Evolutionary conservation across 2,888 invertebrate genomes (phyloP).

Genomic region (Formica aserva): DNA sequence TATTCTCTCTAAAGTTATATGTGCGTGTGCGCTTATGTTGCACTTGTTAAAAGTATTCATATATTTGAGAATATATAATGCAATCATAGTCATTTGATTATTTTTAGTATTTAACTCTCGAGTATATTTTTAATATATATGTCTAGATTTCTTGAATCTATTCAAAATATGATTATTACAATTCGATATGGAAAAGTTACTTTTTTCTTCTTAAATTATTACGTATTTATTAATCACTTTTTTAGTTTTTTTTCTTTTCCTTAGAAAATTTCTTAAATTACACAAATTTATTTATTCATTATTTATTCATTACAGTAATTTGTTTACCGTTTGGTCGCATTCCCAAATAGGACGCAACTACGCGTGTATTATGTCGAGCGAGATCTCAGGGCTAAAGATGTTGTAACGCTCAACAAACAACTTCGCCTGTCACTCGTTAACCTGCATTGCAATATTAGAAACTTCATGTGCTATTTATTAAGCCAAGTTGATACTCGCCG

Average conservation of each 20-base stretch:
- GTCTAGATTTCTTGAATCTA: not conserved
- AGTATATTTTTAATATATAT: not conserved
- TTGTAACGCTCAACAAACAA: constrained; percentile 23
- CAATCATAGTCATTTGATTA: not conserved
- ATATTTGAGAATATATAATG: not conserved
- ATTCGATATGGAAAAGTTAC: not conserved
- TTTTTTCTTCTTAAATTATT: not conserved
- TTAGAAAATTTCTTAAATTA: not conserved
- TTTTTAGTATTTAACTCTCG: not conserved
- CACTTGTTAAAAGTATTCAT: not conserved
- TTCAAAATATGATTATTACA: not conserved
- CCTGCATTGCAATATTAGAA: constrained; percentile 4
- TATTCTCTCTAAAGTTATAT: not conserved
- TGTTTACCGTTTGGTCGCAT: not conserved
- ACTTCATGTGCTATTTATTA: constrained; percentile 36
- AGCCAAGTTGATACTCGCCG: constrained; percentile 6
- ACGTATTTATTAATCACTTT: not conserved
- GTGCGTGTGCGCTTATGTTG: not conserved
- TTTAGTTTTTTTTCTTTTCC: not conserved
- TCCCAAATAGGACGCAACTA: not conserved
- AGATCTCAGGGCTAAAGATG: constrained; percentile 17
- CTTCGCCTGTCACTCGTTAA: constrained; percentile 24
- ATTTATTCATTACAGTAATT: too few species aligned
- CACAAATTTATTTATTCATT: too few species aligned
- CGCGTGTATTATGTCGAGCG: not conserved